Evolutionary conservation across 2,113 vertebrate species (phyloP).

Genomic region (Collichthys lucidus): DNA sequence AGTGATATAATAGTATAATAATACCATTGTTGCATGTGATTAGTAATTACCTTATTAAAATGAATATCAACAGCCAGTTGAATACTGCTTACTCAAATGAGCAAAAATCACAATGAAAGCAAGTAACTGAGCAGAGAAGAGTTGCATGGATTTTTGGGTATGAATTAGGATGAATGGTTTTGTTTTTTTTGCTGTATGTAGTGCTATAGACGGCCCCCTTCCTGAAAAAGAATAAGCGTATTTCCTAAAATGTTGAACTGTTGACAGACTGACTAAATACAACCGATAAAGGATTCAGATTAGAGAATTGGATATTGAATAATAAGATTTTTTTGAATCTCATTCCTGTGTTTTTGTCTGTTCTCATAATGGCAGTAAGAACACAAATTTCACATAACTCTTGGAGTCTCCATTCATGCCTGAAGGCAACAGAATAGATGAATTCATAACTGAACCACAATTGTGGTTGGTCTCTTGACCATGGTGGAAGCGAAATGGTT

Average conservation of each 20-base stretch:
- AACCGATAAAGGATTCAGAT: not conserved
- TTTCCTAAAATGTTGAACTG: not conserved
- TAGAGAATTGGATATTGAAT: not conserved
- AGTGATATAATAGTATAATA: not conserved
- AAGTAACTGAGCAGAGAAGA: not conserved
- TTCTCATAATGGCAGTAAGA: not conserved
- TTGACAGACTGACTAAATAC: not conserved
- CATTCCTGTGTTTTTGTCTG: not conserved
- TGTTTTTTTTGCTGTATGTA: not conserved
- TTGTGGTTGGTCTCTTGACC: conserved; percentile 26
- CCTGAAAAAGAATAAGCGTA: not conserved
- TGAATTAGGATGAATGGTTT: not conserved
- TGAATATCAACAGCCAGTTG: not conserved
- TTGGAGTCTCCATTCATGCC: conserved; percentile 42
- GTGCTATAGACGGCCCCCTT: too few relatives aligned
- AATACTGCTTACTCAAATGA: not conserved
- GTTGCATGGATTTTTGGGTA: not conserved
- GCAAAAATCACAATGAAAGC: not conserved
- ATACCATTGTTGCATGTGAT: not conserved
- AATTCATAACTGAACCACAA: conserved; percentile 53
- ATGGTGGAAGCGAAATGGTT: conserved; percentile 34
- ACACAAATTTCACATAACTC: not conserved
- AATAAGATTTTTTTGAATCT: not conserved
- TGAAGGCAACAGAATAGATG: conserved; percentile 52
- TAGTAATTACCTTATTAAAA: not conserved